Evolutionary conservation across 2,888 invertebrate genomes (phyloP), one percentile per base, ranked within the genome.

Genomic region (Galerucella calmariensis): DNA sequence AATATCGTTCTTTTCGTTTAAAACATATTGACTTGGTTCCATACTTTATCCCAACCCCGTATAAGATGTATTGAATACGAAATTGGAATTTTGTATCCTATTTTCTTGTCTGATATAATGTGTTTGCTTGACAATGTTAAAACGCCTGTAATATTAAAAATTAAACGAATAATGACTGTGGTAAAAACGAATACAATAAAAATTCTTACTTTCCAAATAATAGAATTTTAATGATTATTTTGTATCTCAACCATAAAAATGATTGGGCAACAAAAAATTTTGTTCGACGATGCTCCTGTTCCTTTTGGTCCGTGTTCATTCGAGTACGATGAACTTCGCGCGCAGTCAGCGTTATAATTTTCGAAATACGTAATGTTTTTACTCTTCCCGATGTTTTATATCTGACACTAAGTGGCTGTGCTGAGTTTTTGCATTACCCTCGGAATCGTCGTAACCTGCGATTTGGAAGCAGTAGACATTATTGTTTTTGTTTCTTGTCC

Each of bases 341-440:
- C 61, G 46, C 67, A 61, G 16, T 69, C 41, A 63, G 71, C 70
- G 76, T 73, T 78, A 78, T 77, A 78, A 76, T 76, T 78, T 74
- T 74, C 59, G 71, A 79, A 80, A 81, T 80, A 68, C 73, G 76
- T 75, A 76, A 77, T 78, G 80, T 78, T 80, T 80, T 78, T 78
- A 78, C 77, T 78, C 75, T 74, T 77, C 53, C 78, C 79, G 73
- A 79, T 81, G 79, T 79, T 81, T 81, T 78, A 79, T 78, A 77
- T 79, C 80, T 79, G 81, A 81, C 81, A 76, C 76, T 81, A 81
- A 81, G 79, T 77, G 81, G 78, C 72, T 77, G 76, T 78, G 75
- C 74, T 72, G 75, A 79, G 77, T 80, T 81, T 78, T 79, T 79
- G 77, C 75, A 74, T 73, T 76, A 72, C 75, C 75, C 74, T 35